These are phyloP conservation scores for Drosophila merina DNA, from an alignment of 2,888 invertebrate genomes.

Conservation along the genomic window DNA sequence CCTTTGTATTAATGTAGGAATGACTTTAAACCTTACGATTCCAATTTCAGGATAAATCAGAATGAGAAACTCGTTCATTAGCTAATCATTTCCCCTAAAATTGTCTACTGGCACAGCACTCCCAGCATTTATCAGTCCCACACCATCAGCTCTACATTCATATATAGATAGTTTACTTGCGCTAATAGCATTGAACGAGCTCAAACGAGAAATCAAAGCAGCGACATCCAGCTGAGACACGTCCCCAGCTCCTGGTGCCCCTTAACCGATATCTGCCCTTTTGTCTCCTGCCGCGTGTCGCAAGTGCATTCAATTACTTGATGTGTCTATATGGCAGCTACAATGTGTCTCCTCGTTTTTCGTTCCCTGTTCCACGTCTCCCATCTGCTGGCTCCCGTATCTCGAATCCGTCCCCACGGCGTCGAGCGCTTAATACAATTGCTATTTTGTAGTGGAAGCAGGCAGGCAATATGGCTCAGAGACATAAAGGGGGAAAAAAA, in stretches of 20 bases:
- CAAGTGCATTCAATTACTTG: constrained; percentile 75
- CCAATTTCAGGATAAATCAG: background rate
- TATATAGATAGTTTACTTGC: constrained; percentile 58
- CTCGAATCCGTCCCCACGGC: constrained; percentile 11
- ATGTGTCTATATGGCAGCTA: constrained; percentile 65
- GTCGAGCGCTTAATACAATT: constrained; percentile 55
- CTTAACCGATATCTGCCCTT: constrained; percentile 1
- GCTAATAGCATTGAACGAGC: constrained; percentile 66
- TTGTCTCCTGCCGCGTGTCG: constrained; percentile 29
- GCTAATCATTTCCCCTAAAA: background rate
- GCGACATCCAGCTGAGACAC: constrained; percentile 44
- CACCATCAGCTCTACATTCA: constrained; percentile 19
- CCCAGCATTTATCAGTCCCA: constrained; percentile 20
- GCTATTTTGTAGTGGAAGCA: constrained; percentile 58
- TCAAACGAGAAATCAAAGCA: constrained; percentile 62
- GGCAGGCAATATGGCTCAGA: constrained; percentile 6
- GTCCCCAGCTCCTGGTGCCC: constrained; percentile 6
- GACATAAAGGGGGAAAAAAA: constrained; percentile 17
- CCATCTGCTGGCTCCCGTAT: background rate
- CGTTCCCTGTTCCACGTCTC: background rate
- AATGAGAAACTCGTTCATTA: background rate
- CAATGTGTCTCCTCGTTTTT: constrained; percentile 60
- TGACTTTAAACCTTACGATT: no score
- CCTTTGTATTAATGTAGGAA: no score
- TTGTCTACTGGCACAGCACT: background rate